phyloP scores from a whole-genome alignment of 2,113 vertebrate genomes.

The Saguinus midas region DNA sequence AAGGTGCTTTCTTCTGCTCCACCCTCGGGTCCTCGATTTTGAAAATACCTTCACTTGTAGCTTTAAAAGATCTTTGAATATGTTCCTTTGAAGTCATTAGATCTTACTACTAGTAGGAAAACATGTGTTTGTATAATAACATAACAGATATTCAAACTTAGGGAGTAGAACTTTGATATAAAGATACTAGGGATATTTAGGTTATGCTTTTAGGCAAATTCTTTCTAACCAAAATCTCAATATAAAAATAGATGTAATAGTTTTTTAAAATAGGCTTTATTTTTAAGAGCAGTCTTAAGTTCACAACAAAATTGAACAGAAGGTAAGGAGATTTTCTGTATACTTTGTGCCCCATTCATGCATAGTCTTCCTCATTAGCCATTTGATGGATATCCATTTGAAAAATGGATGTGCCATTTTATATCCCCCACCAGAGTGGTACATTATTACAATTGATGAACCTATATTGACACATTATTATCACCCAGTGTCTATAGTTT shows the following conservation, averaged over 20 bases:
- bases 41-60: not conserved
- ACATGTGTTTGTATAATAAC: not conserved
- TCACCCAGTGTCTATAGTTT: not conserved
- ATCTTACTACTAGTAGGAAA: not conserved
- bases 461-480: not conserved
- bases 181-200: not conserved
- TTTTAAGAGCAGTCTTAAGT: not conserved
- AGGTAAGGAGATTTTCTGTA: not conserved
- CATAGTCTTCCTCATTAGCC: not conserved
- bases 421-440: not conserved
- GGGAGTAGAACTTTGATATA: not conserved
- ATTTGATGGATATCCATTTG: no score
- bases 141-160: not conserved
- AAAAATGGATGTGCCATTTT: not conserved
- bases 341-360: not conserved
- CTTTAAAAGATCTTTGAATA: constrained; percentile 12
- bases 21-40: not conserved
- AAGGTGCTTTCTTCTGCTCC: not conserved
- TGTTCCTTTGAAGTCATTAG: constrained; percentile 9
- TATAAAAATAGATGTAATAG: not conserved
- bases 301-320: not conserved
- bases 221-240: not conserved
- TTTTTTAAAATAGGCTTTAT: not conserved
- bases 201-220: not conserved
- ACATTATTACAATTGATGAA: not conserved